These are phyloP conservation scores for Charadrius vociferus DNA, from an alignment of 2,113 vertebrate species.

Conservation along the genomic window DNA sequence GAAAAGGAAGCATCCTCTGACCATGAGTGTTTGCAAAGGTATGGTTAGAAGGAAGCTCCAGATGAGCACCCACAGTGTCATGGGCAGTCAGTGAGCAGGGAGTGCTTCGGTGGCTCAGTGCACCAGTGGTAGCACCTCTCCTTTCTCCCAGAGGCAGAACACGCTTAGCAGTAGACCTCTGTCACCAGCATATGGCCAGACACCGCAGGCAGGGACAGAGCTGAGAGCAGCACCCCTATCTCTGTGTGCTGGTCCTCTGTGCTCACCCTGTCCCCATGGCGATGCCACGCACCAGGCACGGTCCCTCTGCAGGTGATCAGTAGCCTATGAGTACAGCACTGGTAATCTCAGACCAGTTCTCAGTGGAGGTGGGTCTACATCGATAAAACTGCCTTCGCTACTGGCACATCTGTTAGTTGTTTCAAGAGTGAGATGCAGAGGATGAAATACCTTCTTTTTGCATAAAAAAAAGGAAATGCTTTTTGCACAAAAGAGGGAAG, in stretches of 20 bases:
- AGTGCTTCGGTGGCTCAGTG: background rate
- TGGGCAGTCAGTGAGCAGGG: background rate
- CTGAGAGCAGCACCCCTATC: background rate
- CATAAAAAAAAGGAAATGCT: background rate
- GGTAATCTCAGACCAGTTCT: background rate
- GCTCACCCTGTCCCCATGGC: background rate
- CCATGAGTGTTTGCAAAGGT: background rate
- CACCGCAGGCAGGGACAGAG: background rate
- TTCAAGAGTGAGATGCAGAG: background rate
- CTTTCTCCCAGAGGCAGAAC: background rate
- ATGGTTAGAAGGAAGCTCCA: background rate
- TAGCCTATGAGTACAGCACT: rapidly evolving
- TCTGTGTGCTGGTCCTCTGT: background rate
- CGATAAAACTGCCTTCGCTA: rapidly evolving
- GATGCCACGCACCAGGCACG: background rate
- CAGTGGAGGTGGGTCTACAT: background rate
- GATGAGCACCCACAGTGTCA: background rate
- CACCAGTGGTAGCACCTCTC: background rate
- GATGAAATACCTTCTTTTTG: background rate
- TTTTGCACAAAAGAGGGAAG: background rate
- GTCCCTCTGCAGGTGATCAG: background rate
- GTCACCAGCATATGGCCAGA: background rate
- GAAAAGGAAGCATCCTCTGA: background rate
- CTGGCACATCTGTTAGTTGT: background rate
- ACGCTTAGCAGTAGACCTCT: rapidly evolving